A percentile compares a stretch with the other conserved stretches of the same genome.
phyloP scores from a whole-genome alignment of 2,113 vertebrate species.

The Crotalus tigris region DNA sequence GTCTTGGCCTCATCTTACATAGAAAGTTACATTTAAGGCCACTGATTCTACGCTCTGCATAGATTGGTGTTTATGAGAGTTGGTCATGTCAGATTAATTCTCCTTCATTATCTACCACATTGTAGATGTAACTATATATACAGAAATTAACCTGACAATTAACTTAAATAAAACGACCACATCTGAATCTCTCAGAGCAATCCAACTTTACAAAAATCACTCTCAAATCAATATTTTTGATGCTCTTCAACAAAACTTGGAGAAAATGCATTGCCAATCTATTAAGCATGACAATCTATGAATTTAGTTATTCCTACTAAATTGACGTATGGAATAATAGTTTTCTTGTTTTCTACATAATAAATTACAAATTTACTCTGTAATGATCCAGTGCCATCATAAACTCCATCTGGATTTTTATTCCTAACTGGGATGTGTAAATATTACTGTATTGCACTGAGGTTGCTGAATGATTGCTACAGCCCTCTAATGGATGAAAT shows the following conservation, averaged over 20 bases:
- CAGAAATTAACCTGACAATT: not conserved
- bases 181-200: not conserved
- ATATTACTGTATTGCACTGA: not conserved
- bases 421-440: not conserved
- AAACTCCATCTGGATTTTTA: not conserved
- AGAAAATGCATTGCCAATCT: not conserved
- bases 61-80: not conserved
- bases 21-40: not conserved
- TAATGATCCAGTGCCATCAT: not conserved
- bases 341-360: not conserved
- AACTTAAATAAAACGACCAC: not conserved
- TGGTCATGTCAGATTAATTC: conserved; percentile 10
- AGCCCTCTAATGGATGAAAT: conserved; percentile 21
- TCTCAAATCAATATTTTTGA: not conserved
- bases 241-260: not conserved
- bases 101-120: not conserved
- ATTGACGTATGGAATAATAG: not conserved
- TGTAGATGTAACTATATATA: not conserved
- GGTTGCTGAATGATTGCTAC: not conserved
- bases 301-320: not conserved
- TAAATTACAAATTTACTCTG: not conserved
- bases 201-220: not conserved
- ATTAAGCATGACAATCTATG: not conserved
- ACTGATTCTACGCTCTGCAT: not conserved
- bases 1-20: not conserved